phyloP scores from a whole-genome alignment of 1,140 invertebrate species.

The Ectropis grisescens region DNA sequence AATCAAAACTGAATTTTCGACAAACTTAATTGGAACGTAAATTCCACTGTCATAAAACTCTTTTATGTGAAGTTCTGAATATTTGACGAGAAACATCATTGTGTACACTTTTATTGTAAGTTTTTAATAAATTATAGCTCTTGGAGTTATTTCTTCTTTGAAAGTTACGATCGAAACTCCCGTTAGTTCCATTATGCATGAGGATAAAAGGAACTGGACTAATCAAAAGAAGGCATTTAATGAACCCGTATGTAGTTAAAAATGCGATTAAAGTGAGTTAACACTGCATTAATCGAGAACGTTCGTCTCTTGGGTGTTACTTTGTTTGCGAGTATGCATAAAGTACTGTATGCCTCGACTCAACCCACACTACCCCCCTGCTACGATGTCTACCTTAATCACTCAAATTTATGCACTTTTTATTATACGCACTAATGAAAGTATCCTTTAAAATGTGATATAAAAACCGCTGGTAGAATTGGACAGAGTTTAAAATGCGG shows the following conservation, averaged over 20 bases:
- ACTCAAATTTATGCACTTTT: conserved; percentile 58
- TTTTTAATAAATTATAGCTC: too few relatives aligned
- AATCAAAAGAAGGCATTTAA: conserved; percentile 16
- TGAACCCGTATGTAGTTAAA: conserved; percentile 30
- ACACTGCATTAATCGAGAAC: conserved; percentile 17
- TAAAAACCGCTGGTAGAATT: too few relatives aligned
- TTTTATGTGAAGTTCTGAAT: too few relatives aligned
- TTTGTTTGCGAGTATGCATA: conserved; percentile 41
- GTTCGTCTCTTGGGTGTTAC: conserved; percentile 11
- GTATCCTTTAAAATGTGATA: conserved; percentile 31
- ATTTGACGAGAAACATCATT: too few relatives aligned
- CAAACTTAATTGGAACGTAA: too few relatives aligned
- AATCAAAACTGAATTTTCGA: too few relatives aligned
- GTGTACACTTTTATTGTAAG: too few relatives aligned
- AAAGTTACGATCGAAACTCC: conserved; percentile 1
- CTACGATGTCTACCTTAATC: conserved; percentile 49
- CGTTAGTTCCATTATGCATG: neutral
- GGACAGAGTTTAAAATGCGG: too few relatives aligned
- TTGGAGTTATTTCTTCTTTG: too few relatives aligned
- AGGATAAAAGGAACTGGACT: neutral
- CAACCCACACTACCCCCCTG: conserved; percentile 25
- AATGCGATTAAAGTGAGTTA: conserved; percentile 34
- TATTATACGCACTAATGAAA: conserved; percentile 48
- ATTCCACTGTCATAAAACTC: too few relatives aligned
- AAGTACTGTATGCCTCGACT: conserved; percentile 36